Percentiles rank a stretch among this genome's conserved stretches.
Evolutionary conservation across 2,113 vertebrate genomes (phyloP).

Genomic region (Sturnus vulgaris): DNA sequence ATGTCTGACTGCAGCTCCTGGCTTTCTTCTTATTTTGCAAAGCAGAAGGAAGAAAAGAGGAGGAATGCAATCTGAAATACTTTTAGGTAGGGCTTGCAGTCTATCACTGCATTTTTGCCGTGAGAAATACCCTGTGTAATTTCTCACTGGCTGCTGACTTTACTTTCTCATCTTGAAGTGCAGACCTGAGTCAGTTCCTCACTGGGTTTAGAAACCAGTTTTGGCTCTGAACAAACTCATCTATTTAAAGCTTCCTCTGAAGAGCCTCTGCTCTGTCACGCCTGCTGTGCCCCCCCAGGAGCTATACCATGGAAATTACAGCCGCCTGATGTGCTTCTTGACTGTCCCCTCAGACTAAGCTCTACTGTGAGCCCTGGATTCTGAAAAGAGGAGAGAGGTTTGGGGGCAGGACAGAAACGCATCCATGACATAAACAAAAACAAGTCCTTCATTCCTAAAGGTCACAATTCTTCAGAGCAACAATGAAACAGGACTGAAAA

Average conservation of each 20-base stretch:
- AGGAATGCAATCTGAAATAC: not conserved
- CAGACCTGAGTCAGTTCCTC: not conserved
- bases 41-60: not conserved
- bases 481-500: not conserved
- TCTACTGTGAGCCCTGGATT: accelerated
- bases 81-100: not conserved
- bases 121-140: not conserved
- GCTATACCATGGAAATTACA: not conserved
- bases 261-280: not conserved
- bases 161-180: not conserved
- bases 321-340: not conserved
- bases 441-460: not conserved
- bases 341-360: too few relatives aligned
- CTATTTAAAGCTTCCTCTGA: not conserved
- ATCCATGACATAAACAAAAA: not conserved
- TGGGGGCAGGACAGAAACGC: not conserved
- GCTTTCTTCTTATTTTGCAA: not conserved
- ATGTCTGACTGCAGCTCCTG: not conserved
- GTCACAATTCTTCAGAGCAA: not conserved
- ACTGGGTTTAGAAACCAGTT: not conserved
- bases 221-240: not conserved
- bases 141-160: not conserved
- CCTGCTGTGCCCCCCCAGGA: not conserved
- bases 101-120: not conserved
- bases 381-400: not conserved